Evolutionary conservation across 1,140 invertebrate genomes (phyloP).

Genomic region (Holotrichia oblita): DNA sequence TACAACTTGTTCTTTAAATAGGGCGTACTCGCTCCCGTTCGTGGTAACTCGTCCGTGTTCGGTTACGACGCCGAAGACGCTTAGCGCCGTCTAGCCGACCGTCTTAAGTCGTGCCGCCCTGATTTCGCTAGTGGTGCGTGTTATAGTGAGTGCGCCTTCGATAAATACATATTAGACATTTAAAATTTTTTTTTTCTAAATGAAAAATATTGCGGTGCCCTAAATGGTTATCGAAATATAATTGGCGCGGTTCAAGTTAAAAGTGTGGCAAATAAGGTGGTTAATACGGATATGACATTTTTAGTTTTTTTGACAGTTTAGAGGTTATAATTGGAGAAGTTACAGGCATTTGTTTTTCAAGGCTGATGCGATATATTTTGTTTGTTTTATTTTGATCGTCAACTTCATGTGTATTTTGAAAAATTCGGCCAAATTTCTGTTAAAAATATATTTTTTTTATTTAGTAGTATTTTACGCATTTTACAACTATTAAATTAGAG

Average conservation of each 20-base stretch:
- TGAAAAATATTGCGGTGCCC: no score
- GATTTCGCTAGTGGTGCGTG: background rate
- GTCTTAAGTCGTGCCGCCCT: background rate
- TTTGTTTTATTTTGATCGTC: no score
- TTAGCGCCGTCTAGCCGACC: conserved; percentile 42
- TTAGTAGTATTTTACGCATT: no score
- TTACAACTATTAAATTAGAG: no score
- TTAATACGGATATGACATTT: background rate
- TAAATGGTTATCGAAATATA: background rate
- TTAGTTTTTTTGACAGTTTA: background rate
- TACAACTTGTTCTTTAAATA: conserved; percentile 49
- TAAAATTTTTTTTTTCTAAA: no score
- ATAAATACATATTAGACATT: no score
- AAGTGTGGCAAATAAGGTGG: background rate
- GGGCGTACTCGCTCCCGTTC: conserved; percentile 3
- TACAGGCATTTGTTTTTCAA: background rate
- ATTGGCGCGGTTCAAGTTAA: background rate
- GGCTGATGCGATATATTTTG: background rate
- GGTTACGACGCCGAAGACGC: conserved; percentile 45
- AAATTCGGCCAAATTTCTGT: no score
- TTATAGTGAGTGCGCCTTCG: conserved; percentile 2
- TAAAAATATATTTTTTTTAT: no score
- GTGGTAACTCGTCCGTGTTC: conserved; percentile 24
- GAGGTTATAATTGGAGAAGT: background rate
- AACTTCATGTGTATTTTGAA: no score